These are phyloP conservation scores for Chrysogorgia sp. DNA, from an alignment of 92 coral and sea anemone genomes.

Conservation along the genomic window DNA sequence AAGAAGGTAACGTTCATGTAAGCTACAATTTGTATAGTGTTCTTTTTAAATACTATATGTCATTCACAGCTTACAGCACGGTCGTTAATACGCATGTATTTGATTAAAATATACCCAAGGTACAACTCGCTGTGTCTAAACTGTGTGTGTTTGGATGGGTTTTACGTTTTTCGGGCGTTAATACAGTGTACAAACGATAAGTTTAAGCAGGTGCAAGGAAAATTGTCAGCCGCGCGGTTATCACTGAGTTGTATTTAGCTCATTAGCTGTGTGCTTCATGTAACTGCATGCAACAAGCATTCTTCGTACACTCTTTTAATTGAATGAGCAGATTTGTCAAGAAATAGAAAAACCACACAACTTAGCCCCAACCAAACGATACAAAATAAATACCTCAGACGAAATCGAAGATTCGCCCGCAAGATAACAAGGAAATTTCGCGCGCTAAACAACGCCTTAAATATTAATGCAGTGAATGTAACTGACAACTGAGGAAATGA, in stretches of 20 bases:
- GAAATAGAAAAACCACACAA: background rate
- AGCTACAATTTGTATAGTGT: too few species aligned
- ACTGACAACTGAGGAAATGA: constrained; percentile 3
- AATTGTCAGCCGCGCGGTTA: too few species aligned
- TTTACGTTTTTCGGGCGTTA: background rate
- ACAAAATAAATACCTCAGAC: background rate
- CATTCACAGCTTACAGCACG: background rate
- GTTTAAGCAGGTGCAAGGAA: too few species aligned
- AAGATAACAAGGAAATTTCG: background rate
- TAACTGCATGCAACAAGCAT: background rate
- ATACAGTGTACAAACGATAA: background rate
- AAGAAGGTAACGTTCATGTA: background rate
- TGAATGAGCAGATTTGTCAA: background rate
- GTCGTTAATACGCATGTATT: too few species aligned
- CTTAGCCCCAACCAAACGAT: background rate
- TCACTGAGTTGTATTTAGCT: background rate
- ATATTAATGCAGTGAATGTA: constrained; percentile 11
- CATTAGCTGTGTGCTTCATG: background rate
- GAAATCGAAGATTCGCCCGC: constrained; percentile 5
- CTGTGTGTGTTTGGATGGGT: background rate
- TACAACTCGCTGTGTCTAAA: too few species aligned
- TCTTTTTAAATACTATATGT: too few species aligned
- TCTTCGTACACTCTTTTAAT: background rate
- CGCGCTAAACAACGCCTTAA: background rate
- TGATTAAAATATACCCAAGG: too few species aligned